Evolutionary conservation across 1,140 invertebrate species (phyloP), one percentile per base, ranked within the genome.

Genomic region (Sitophilus oryzae): DNA sequence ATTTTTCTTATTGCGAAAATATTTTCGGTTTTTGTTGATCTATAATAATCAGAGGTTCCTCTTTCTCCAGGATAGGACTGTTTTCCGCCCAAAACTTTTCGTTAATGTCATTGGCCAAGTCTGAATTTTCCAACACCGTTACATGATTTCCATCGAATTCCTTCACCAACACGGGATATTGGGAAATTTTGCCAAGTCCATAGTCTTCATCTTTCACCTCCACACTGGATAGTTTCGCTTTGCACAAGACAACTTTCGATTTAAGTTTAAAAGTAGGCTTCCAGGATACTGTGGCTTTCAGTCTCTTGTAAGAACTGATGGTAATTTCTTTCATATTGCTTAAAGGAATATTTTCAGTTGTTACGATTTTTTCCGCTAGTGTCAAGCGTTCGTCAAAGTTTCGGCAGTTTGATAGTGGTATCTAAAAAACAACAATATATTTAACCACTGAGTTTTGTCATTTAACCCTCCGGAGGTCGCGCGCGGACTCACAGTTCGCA

Each of bases 141-240:
- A 78, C 65, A 61, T 89, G 86, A 67, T 86, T 84, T n/a, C 86
- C 86, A 61, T 83, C 80, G 21, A 83, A 72, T 30, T 75, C 75
- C 48, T 77, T 76, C 0, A 82, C 69, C 0, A 71, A 72, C 0
- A 81, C 73, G 3, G 71, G 68, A 1, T 70, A 66, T 25, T 75
- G 71, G 4, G 75, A 76, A 46, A 76, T 67, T 56, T 77, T 72
- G 0, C 78, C 73, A 0, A 88, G 66, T 30, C 79, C 80, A 66
- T 86, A 88, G 62, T 86, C 81, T 35, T 82, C 77, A 20, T 79
- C 74, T 4, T 76, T 58, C 1, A 73, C 67, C 20, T 76, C 61
- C 1, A 78, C 38, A 0, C 74, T 71, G 1, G 73, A 69, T 18
- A 78, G 70, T 4, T 76, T 78, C 0, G 86, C 83, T 56, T 82